phyloP scores from a whole-genome alignment of 1,140 invertebrate species.

The Brachionus angularis region DNA sequence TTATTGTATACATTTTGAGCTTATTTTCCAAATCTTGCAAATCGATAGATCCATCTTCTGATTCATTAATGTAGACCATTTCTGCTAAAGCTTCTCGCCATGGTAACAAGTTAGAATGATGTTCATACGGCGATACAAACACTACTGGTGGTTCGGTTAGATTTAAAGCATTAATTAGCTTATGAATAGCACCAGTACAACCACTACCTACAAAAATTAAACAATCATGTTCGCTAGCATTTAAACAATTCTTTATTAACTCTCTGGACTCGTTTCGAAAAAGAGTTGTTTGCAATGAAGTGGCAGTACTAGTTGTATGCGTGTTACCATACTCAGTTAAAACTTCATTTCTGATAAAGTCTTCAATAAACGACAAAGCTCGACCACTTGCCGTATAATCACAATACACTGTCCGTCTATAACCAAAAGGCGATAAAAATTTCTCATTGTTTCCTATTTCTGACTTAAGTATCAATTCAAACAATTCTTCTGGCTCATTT shows the following conservation, averaged over 20 bases:
- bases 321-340: slow-evolving; percentile 67
- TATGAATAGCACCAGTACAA: slow-evolving; percentile 45
- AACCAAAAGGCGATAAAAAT: slow-evolving; percentile 29
- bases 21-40: neutral
- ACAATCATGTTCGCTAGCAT: slow-evolving; percentile 46
- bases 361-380: slow-evolving; percentile 78
- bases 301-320: slow-evolving; percentile 3
- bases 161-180: slow-evolving; percentile 44
- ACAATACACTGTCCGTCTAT: slow-evolving; percentile 14
- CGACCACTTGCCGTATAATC: slow-evolving; percentile 44
- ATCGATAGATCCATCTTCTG: slow-evolving; percentile 72
- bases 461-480: slow-evolving; percentile 3
- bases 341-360: slow-evolving; percentile 75
- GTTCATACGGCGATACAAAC: slow-evolving; percentile 79
- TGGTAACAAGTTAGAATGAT: slow-evolving; percentile 75
- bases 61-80: slow-evolving; percentile 74
- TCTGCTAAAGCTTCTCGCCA: slow-evolving; percentile 75
- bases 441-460: slow-evolving; percentile 8
- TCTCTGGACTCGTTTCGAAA: slow-evolving; percentile 37
- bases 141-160: slow-evolving; percentile 46
- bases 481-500: slow-evolving; percentile 3
- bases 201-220: slow-evolving; percentile 45
- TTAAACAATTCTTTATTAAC: slow-evolving; percentile 43
- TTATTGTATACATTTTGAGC: neutral
- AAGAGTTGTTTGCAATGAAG: slow-evolving; percentile 23